Base-by-base conservation (phyloP, 2,113 vertebrate species). In the Natator depressus region DNA sequence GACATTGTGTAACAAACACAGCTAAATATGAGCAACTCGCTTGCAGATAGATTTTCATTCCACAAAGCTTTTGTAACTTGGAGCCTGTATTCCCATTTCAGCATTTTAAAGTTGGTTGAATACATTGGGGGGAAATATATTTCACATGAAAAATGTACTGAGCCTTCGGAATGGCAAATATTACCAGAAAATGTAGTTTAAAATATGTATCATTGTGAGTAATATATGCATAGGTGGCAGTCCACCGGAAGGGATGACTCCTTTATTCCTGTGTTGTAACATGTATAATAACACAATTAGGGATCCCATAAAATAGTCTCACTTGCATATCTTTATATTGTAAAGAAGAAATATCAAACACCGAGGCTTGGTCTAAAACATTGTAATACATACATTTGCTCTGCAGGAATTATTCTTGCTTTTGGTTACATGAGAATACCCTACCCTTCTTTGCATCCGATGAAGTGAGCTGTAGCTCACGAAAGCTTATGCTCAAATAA, bases 51-150 rank as follows among this genome's bases (percentile, higher is more conserved):
- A 54, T 95, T 93, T 96, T 93, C 87, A 90, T 96, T 95, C 91
- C 54, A 29, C 38, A 93, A 85, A 95, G 72, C 49, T 94, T 89
- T 89, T 51, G 80, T 91, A 85, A 78, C 50, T 75, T 81, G 89
- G 50, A 92, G 89, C 57, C 89, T 95, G 54, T 92, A 81, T 89
- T 96, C 86, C 84, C 90, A 88, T 47, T 94, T 94, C 84, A 95
- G 88, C 89, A 94, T 83, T 96, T 95, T 53, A 84, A 93, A 96
- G 96, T 96, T 47, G 96, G 93, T 96, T 97, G 96, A 91, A 92
- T 89, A 81, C 88, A 83, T 17, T 31, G 47, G 87, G 89, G 92
- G 47, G 72, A 87, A 93, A 85, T 87, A 51, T 35, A 90, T 83
- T 46, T 55, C 82, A 87, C 88, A 97, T n/a, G 91, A 96, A 97